Base-by-base conservation (phyloP, 2,888 invertebrate genomes). In the Tipula lateralis region DNA sequence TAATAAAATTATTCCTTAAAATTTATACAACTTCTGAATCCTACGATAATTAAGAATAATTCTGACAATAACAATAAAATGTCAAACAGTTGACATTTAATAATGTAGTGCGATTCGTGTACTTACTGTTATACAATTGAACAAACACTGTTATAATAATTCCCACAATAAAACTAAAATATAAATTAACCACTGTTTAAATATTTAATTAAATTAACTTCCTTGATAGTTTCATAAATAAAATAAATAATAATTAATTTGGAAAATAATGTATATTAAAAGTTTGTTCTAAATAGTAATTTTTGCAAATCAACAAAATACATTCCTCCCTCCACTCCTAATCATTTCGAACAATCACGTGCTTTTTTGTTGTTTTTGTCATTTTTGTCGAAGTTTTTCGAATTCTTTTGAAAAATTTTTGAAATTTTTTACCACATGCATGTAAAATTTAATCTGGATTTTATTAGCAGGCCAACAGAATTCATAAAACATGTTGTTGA, bases 381-480 rank as follows among this genome's bases (percentile, higher is more conserved):
- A 19, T 50, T 16, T n/a, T 19, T 6, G 19, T 66, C 66, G 66
- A 24, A 66, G 66, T 19, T 19, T 66, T 66, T 66, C 66, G 66
- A 66, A 66, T 66, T 66, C 66, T 66, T 66, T 66, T 66, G 66
- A 82, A 30, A 80, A 82, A 82, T 82, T 30, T 82, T 82, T 82
- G 82, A 82, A 66, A 66, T 66, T 66, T 66, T 66, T 66, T 66
- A 66, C 66, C 66, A 24, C 66, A 66, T 66, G 83, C 83, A 83
- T 83, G 36, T 36, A 83, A 83, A 83, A 83, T 83, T 82, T 36
- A 39, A 83, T 83, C 29, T 83, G 83, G 83, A 83, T 83, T 83
- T 83, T 39, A 36, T 83, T 34, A 83, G 24, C 36, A 83, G 83
- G 83, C 39, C 16, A 19, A 19, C 83, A 83, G 32, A 83, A 83